phyloP scores from a whole-genome alignment of 2,113 vertebrate genomes.

The Bagarius yarrelli region DNA sequence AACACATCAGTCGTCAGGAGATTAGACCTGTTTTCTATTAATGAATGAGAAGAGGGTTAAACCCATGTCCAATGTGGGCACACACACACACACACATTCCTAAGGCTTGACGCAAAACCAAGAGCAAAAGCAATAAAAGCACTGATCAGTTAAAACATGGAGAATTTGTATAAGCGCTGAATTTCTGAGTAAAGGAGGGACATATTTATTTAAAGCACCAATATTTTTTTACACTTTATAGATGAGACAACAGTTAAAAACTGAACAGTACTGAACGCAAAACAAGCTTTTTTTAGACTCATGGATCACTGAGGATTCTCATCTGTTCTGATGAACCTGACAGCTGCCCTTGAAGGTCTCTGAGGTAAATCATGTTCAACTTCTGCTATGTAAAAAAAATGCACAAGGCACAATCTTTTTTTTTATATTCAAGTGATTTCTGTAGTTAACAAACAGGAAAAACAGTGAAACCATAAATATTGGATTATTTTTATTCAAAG shows the following conservation, averaged over 20 bases:
- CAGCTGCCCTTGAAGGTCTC: not conserved
- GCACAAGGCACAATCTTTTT: not conserved
- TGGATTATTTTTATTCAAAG: too few species aligned
- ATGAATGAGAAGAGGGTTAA: not conserved
- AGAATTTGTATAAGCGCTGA: not conserved
- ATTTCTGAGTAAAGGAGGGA: not conserved
- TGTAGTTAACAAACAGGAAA: not conserved
- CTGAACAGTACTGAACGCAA: not conserved
- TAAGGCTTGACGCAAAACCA: slow-evolving; percentile 15
- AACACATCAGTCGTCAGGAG: not conserved
- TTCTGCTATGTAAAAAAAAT: not conserved
- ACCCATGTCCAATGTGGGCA: not conserved
- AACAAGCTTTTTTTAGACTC: not conserved
- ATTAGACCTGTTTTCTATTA: slow-evolving; percentile 6
- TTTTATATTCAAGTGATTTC: not conserved
- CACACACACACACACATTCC: slow-evolving; percentile 31
- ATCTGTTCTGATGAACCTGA: not conserved
- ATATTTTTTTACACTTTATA: not conserved
- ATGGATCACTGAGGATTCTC: not conserved
- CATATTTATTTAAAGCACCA: not conserved
- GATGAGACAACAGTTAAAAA: not conserved
- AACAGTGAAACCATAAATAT: not conserved
- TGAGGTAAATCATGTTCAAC: not conserved
- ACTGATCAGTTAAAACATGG: slow-evolving; percentile 19
- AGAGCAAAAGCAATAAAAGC: not conserved